phyloP scores from a whole-genome alignment of 2,797 vertebrate genomes.

The Myripristis jacobus region DNA sequence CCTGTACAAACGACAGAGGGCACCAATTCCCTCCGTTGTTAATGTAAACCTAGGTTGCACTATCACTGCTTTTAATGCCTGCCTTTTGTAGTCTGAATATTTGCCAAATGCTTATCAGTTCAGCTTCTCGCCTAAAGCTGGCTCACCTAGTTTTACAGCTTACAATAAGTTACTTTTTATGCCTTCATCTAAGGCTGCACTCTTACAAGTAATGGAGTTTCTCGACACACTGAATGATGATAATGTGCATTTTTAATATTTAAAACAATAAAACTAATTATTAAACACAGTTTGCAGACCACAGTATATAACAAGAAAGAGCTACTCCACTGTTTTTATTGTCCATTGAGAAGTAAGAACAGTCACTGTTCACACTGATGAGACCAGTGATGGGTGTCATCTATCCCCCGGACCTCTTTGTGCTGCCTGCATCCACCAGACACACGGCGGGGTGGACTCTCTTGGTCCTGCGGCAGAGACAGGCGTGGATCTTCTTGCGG shows the following conservation, averaged over 20 bases:
- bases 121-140: background rate
- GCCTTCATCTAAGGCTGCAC: background rate
- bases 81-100: background rate
- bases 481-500: slow-evolving; percentile 37
- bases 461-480: slow-evolving; percentile 41
- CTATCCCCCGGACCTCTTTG: slow-evolving; percentile 2
- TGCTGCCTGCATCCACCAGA: slow-evolving; percentile 15
- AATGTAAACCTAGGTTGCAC: slow-evolving; percentile 9
- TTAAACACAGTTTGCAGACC: background rate
- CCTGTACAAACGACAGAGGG: slow-evolving; percentile 59
- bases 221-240: slow-evolving; percentile 31
- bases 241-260: slow-evolving; percentile 11
- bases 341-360: background rate
- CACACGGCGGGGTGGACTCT: slow-evolving; percentile 43
- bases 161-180: background rate
- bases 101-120: background rate
- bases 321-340: background rate
- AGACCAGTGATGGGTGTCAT: background rate
- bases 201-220: background rate
- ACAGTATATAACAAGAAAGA: background rate
- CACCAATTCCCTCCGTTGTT: slow-evolving; percentile 39
- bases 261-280: slow-evolving; percentile 41
- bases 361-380: background rate
- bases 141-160: background rate
- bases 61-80: too few relatives aligned